phyloP scores from a whole-genome alignment of 2,113 vertebrate species.

The Chaetops frenatus region DNA sequence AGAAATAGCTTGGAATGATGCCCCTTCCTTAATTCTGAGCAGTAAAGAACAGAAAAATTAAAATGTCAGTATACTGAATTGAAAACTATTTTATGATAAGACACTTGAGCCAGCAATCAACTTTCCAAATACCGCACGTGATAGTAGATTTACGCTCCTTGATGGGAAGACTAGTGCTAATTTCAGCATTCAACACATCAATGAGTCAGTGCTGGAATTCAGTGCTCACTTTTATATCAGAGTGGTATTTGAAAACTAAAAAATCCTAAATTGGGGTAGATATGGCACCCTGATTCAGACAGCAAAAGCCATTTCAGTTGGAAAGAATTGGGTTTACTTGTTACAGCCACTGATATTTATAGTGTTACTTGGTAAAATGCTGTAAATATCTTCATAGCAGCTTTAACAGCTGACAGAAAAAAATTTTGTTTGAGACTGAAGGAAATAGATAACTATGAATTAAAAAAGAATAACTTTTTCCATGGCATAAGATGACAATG shows the following conservation, averaged over 20 bases:
- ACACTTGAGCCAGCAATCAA: background rate
- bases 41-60: conserved; percentile 36
- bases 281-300: background rate
- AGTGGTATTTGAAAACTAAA: background rate
- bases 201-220: background rate
- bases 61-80: conserved; percentile 28
- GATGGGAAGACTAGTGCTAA: background rate
- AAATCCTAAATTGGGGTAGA: background rate
- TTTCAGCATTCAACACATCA: background rate
- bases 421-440: background rate
- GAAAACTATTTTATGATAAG: conserved; percentile 44
- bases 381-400: background rate
- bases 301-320: background rate
- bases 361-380: background rate
- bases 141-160: background rate
- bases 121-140: background rate
- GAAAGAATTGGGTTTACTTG: background rate
- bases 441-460: background rate
- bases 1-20: conserved; percentile 27
- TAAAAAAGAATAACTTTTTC: background rate
- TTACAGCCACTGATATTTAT: background rate
- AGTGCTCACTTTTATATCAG: background rate
- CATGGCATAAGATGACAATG: background rate
- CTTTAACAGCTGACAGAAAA: background rate
- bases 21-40: conserved; percentile 30